phyloP scores from a whole-genome alignment of 1,140 invertebrate species.

The Thaumatotibia leucotreta region DNA sequence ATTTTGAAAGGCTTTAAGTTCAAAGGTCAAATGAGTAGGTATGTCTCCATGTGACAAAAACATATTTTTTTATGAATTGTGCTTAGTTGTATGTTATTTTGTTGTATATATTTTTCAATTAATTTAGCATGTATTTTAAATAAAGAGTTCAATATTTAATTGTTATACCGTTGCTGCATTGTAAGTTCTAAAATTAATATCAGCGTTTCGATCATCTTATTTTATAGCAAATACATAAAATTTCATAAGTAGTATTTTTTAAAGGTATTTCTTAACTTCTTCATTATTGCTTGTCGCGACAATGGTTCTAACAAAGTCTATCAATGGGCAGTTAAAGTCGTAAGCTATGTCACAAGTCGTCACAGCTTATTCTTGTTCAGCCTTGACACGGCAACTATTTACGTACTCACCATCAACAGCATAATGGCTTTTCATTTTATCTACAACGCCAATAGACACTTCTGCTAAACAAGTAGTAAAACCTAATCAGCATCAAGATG shows the following conservation, averaged over 20 bases:
- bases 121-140: too few relatives aligned
- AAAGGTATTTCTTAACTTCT: background rate
- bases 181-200: background rate
- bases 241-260: background rate
- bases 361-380: slow-evolving; percentile 18
- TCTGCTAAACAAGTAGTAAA: background rate
- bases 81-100: too few relatives aligned
- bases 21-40: too few relatives aligned
- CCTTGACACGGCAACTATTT: slow-evolving; percentile 23
- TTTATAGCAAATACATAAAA: background rate
- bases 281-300: slow-evolving; percentile 21
- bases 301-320: slow-evolving; percentile 24
- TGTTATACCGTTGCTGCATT: background rate
- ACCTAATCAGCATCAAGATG: background rate
- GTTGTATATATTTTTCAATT: too few relatives aligned
- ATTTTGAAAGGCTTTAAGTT: background rate
- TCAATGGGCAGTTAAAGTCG: slow-evolving; percentile 24
- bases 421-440: background rate
- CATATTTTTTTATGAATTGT: background rate
- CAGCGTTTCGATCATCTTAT: background rate
- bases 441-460: background rate
- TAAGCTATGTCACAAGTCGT: slow-evolving; percentile 21
- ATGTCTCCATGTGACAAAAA: too few relatives aligned
- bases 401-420: background rate
- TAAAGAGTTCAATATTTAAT: too few relatives aligned